These are phyloP conservation scores for Triplophysa rosa DNA, from an alignment of 2,113 vertebrate species.

Conservation along the genomic window DNA sequence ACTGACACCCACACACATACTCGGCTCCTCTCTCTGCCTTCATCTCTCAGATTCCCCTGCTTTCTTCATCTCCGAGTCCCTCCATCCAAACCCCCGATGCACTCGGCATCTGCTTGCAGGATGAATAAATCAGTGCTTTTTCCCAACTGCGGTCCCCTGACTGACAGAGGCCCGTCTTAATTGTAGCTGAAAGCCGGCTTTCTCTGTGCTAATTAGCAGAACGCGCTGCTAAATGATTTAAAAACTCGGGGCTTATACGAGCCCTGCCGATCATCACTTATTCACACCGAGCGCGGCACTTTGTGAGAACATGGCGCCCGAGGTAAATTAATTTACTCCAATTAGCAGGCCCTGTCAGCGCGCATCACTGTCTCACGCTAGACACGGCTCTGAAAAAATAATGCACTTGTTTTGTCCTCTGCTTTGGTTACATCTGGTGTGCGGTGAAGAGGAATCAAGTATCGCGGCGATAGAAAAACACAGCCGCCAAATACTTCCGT, in stretches of 20 bases:
- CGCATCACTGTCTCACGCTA: conserved; percentile 67
- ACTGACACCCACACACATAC: conserved; percentile 37
- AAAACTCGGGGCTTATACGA: conserved; percentile 73
- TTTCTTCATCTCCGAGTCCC: conserved; percentile 54
- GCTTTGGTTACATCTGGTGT: conserved; percentile 66
- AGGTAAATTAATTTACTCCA: conserved; percentile 81
- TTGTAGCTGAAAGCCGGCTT: conserved; percentile 77
- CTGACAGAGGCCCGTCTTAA: conserved; percentile 73
- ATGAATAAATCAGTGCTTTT: conserved; percentile 74
- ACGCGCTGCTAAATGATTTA: conserved; percentile 82
- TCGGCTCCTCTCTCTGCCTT: not conserved
- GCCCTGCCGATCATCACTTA: conserved; percentile 77
- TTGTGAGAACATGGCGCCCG: conserved; percentile 70
- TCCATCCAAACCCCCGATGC: conserved; percentile 63
- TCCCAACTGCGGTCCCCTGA: conserved; percentile 53
- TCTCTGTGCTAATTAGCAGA: conserved; percentile 80
- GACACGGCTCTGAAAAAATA: conserved; percentile 63
- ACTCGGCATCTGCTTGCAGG: conserved; percentile 72
- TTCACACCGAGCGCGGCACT: conserved; percentile 67
- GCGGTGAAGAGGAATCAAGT: conserved; percentile 63
- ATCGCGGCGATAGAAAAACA: conserved; percentile 43
- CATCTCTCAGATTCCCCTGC: conserved; percentile 58
- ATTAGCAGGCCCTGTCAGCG: conserved; percentile 77
- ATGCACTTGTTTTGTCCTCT: conserved; percentile 70
- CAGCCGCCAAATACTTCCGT: not conserved